Base-by-base conservation (phyloP, 2,888 invertebrate species). In the Ceratothoa steindachneri region DNA sequence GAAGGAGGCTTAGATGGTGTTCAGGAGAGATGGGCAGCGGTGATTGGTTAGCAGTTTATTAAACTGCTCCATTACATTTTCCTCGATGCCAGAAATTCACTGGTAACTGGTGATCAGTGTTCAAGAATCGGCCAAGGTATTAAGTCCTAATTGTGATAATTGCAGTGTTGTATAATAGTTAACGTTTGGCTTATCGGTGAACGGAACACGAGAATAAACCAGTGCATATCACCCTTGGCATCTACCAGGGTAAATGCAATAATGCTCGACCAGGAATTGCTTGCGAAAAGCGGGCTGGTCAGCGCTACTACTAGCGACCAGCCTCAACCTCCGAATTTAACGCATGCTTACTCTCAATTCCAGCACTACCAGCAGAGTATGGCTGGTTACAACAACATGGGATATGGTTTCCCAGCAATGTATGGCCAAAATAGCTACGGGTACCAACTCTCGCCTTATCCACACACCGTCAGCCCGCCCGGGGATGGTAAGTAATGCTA, bases 301-400 rank as follows among this genome's bases (percentile, higher is more conserved):
- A n/a, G n/a, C n/a, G n/a, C n/a, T n/a, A n/a, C n/a, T n/a, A 27
- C 66, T n/a, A 72, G 73, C 4, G 78, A 67, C 5, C 75, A 76
- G 55, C 73, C 70, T 12, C 75, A 75, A 19, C 75, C 51, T 3
- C 70, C 73, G 4, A 75, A 73, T 53, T 74, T 79, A 3, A 69
- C 78, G 28, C 73, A 76, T 31, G 71, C 78, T 1, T 79, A 79
- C 72, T 71, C 78, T 7, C 78, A 75, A 72, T 79, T 79, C 70
- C 78, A 79, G 51, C 78, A 79, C 41, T 79, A 79, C 65, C 78
- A 79, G 69, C 78, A 79, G 68, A 79, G 75, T 28, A 76, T 79
- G 75, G 78, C 78, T 15, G 74, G 76, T 9, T 79, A 79, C 65
- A 79, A 76, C 27, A 79, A 76, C 68, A 76, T 79, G 75, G 78